Evolutionary conservation across 2,888 invertebrate genomes (phyloP).

Genomic region (Limnephilus marmoratus): DNA sequence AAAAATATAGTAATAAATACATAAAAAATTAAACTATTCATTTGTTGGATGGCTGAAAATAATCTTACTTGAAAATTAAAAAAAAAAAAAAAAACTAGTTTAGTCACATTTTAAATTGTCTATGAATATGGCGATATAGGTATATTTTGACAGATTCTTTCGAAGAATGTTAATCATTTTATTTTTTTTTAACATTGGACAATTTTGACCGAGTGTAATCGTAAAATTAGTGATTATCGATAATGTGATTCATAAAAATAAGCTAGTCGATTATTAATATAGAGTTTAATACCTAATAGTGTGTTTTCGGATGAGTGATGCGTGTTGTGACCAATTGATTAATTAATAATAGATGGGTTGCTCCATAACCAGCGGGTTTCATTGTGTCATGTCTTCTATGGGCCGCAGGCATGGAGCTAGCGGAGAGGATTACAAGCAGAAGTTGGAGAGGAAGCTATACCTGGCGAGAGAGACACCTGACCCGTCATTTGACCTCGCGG

Average conservation of each 20-base stretch:
- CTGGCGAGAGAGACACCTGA: constrained; percentile 86
- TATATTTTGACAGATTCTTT: constrained; percentile 36
- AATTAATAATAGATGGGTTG: constrained; percentile 63
- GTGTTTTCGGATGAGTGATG: constrained; percentile 22
- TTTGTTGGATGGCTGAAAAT: not conserved
- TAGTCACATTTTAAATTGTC: not conserved
- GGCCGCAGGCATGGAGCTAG: constrained; percentile 68
- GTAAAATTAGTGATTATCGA: not conserved
- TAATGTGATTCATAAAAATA: constrained; percentile 36
- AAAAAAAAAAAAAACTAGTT: not conserved
- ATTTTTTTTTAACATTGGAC: constrained; percentile 26
- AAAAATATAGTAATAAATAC: too few relatives aligned
- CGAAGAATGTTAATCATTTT: not conserved
- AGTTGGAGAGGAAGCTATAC: constrained; percentile 74
- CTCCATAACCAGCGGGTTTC: constrained; percentile 63
- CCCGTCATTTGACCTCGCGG: constrained; percentile 87
- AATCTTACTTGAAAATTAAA: not conserved
- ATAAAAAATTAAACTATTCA: too few relatives aligned
- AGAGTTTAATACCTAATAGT: not conserved
- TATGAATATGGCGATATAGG: not conserved
- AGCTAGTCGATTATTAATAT: not conserved
- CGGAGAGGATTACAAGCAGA: constrained; percentile 68
- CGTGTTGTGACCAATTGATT: constrained; percentile 33
- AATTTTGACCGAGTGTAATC: not conserved
- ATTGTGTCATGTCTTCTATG: constrained; percentile 73